These are phyloP conservation scores for Argya squamiceps DNA, from an alignment of 2,797 vertebrate genomes.

Conservation along the genomic window DNA sequence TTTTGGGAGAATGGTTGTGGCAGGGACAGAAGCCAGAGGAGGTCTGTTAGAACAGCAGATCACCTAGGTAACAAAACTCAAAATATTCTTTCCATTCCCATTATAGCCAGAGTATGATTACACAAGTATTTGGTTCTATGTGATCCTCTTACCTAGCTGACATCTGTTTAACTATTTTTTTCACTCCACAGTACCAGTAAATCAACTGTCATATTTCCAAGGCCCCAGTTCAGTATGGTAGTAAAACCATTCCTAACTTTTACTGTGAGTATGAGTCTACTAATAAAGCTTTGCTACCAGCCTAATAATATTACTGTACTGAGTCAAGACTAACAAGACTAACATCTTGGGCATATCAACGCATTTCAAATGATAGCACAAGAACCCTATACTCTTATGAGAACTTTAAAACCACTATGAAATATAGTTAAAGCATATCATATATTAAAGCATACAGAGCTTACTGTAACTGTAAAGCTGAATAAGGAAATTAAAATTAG, in stretches of 20 bases:
- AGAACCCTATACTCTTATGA: neutral
- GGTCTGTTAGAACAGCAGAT: neutral
- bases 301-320: neutral
- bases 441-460: too few relatives aligned
- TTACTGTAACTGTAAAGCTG: neutral
- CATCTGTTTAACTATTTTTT: neutral
- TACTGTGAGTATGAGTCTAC: neutral
- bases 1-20: fast-evolving
- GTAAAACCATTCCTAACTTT: neutral
- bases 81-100: neutral
- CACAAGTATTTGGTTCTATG: neutral
- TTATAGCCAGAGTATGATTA: neutral
- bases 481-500: neutral
- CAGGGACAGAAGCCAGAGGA: neutral
- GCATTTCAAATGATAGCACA: neutral
- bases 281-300: neutral
- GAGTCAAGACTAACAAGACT: neutral
- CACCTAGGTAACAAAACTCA: neutral
- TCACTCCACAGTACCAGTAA: neutral
- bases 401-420: neutral
- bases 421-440: neutral
- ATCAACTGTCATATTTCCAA: neutral
- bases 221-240: neutral
- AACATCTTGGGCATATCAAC: neutral
- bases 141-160: neutral